Base-by-base conservation (phyloP, 1,140 invertebrate genomes). In the Calephelis nemesis region DNA sequence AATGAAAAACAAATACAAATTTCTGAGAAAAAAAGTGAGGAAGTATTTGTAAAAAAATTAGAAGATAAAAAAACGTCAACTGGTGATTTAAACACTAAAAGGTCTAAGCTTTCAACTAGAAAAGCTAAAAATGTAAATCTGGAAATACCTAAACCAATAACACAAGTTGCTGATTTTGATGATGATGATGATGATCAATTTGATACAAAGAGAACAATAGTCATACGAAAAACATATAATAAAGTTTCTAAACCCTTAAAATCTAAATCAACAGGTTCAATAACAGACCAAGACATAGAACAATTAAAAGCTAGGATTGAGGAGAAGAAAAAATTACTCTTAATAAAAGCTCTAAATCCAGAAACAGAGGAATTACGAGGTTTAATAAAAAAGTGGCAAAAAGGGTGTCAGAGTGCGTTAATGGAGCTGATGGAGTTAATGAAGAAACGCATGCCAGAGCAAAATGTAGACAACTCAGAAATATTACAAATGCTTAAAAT, bases 361-460 rank as follows among this genome's bases (percentile, higher is more conserved):
- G 88, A 90, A n/a, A 87, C 85, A 4, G 73, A 77, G 68, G 88
- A 91, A 75, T 67, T 91, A 5, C 73, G 85, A 65, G 74, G 60
- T 63, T 77, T 91, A 62, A 89, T 91, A 68, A 90, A 87, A 50
- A 91, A 87, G 71, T 91, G 89, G 89, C 81, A 84, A 67, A 85
- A 78, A 66, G 89, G 87, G n/a, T 90, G 89, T 63, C 89, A 91
- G 58, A 78, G 84, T 69, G 89, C 89, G 3, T 68, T 91, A 47
- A 79, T 79, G 40, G 83, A 90, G 58, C 73, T 91, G 40, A 74
- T 90, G 72, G 83, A 90, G 30, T 45, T 91, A 11, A 91, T 91
- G 87, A 87, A 79, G 52, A 78, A 67, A 0, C 85, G 90, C 19
- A 81, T 83, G 72, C 83, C 85, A 4, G 87, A 91, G 19, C 79